A percentile compares a stretch with the other conserved stretches of the same genome.
Conservation (phyloP, 2,888 invertebrate genomes). For the Epistrophe eligans region DNA sequence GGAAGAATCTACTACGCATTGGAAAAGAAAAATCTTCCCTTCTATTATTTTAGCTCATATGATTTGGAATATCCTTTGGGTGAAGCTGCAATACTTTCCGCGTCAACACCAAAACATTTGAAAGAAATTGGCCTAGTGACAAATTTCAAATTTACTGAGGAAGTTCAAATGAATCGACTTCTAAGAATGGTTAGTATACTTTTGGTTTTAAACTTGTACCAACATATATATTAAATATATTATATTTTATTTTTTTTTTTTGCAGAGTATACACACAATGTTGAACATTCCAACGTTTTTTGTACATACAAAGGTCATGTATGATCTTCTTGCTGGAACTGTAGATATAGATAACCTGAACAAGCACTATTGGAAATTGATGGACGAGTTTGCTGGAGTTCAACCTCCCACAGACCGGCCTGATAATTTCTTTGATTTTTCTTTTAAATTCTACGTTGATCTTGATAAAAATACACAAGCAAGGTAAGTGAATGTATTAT, state of each 20-base stretch:
- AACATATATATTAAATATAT: too few species aligned
- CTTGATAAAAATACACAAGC: slow-evolving; percentile 82
- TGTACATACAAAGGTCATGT: slow-evolving; percentile 89
- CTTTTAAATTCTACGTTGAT: slow-evolving; percentile 88
- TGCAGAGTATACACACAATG: slow-evolving; percentile 88
- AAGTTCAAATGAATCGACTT: slow-evolving; percentile 80
- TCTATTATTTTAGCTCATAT: slow-evolving; percentile 81
- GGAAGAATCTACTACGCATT: slow-evolving; percentile 81
- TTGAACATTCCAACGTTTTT: slow-evolving; percentile 89
- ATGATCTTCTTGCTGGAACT: slow-evolving; percentile 87
- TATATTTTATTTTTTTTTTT: background rate
- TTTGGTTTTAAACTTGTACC: background rate
- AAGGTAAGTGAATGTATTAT: slow-evolving; percentile 78
- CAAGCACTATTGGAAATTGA: slow-evolving; percentile 88
- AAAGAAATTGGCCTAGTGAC: slow-evolving; percentile 79
- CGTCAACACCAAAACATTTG: slow-evolving; percentile 81
- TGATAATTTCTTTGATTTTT: slow-evolving; percentile 90
- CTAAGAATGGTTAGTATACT: slow-evolving; percentile 80
- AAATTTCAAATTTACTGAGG: slow-evolving; percentile 79
- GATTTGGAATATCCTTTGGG: slow-evolving; percentile 82
- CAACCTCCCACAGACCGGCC: slow-evolving; percentile 87
- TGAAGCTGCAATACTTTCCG: slow-evolving; percentile 81
- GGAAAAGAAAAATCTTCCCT: slow-evolving; percentile 80
- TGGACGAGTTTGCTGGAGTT: slow-evolving; percentile 87
- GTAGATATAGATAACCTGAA: slow-evolving; percentile 87